These are phyloP conservation scores for Phyllostomus hastatus DNA, from an alignment of 2,113 vertebrate genomes.

Conservation along the genomic window DNA sequence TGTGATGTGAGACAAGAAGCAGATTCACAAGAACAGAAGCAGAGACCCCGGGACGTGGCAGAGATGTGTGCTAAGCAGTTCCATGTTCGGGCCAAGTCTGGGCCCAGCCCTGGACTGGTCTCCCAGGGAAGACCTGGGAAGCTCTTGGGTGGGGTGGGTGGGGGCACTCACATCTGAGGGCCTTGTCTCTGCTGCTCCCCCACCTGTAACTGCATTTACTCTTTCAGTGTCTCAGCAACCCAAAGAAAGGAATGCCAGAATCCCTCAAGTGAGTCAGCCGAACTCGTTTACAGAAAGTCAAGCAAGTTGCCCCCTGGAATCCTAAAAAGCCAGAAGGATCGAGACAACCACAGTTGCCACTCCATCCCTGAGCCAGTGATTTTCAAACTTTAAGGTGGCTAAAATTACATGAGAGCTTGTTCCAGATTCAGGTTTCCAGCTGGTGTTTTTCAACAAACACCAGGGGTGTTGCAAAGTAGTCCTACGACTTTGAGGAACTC, in stretches of 20 bases:
- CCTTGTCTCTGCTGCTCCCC: neutral
- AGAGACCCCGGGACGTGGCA: neutral
- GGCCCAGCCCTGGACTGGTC: neutral
- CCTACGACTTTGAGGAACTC: constrained; percentile 44
- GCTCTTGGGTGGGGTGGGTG: neutral
- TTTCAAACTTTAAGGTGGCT: constrained; percentile 15
- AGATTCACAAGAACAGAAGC: neutral
- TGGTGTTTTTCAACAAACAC: constrained; percentile 28
- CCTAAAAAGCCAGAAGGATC: constrained; percentile 11
- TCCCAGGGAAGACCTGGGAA: neutral
- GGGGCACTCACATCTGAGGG: neutral
- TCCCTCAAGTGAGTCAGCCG: neutral
- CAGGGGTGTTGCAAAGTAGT: neutral
- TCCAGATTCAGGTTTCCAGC: neutral
- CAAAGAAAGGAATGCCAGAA: constrained; percentile 47
- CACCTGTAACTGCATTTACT: neutral
- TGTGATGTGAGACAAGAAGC: neutral
- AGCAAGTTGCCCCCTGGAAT: constrained; percentile 15
- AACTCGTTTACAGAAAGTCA: constrained; percentile 11
- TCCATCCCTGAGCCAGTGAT: neutral
- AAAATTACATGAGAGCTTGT: neutral
- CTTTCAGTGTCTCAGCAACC: constrained; percentile 34
- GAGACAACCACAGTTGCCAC: neutral
- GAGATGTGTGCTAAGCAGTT: neutral
- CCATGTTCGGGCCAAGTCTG: neutral